A percentile compares a stretch with the other conserved stretches of the same genome.
phyloP scores from a whole-genome alignment of 2,797 vertebrate genomes.

The Thalassophryne amazonica region DNA sequence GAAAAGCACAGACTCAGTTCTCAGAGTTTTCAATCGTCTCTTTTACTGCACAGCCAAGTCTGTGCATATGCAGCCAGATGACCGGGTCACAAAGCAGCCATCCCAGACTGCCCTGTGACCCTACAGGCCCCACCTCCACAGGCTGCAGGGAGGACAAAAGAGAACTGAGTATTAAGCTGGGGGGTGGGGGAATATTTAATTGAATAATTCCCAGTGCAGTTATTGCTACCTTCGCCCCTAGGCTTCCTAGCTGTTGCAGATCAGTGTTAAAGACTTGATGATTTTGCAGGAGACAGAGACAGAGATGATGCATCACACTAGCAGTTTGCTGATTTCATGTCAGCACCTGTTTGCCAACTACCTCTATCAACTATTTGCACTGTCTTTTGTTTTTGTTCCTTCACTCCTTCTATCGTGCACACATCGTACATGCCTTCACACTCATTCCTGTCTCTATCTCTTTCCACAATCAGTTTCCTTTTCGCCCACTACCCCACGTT shows the following conservation, averaged over 20 bases:
- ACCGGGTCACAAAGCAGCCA: constrained; percentile 50
- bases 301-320: background rate
- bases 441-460: constrained; percentile 22
- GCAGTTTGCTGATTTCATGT: constrained; percentile 13
- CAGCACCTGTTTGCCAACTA: constrained; percentile 44
- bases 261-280: constrained; percentile 32
- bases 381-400: constrained; percentile 13
- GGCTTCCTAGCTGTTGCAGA: constrained; percentile 30
- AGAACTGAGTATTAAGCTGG: constrained; percentile 22
- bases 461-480: constrained; percentile 33
- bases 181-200: constrained; percentile 64
- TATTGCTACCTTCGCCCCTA: constrained; percentile 51
- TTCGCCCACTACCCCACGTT: constrained; percentile 13
- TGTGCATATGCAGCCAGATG: constrained; percentile 44
- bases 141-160: constrained; percentile 40
- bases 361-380: constrained; percentile 13
- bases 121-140: constrained; percentile 6
- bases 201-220: constrained; percentile 73
- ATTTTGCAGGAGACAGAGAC: background rate
- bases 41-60: constrained; percentile 16
- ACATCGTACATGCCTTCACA: constrained; percentile 15
- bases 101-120: constrained; percentile 48
- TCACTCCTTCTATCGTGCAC: constrained; percentile 2
- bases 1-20: constrained; percentile 1
- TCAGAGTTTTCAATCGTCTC: constrained; percentile 3